These are phyloP conservation scores for Erebia palarica DNA, from an alignment of 2,888 invertebrate genomes.

Conservation along the genomic window DNA sequence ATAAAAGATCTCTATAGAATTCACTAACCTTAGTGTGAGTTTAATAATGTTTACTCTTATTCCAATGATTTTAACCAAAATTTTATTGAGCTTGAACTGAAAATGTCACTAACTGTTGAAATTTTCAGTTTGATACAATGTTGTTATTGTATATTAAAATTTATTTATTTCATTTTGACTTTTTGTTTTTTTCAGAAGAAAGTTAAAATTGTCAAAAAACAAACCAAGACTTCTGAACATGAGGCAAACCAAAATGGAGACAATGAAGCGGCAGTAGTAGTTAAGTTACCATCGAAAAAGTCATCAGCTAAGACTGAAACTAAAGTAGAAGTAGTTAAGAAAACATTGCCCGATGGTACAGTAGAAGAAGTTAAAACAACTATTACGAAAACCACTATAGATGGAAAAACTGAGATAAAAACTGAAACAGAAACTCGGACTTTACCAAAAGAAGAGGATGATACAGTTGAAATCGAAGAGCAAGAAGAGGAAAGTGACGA, in stretches of 20 bases:
- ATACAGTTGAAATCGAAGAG: conserved; percentile 58
- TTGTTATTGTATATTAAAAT: not conserved
- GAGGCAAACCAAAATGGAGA: conserved; percentile 68
- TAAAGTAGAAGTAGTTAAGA: conserved; percentile 69
- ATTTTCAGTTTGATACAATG: not conserved
- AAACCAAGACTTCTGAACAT: conserved; percentile 51
- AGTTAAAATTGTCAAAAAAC: conserved; percentile 64
- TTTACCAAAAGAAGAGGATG: conserved; percentile 62
- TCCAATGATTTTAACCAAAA: conserved; percentile 29
- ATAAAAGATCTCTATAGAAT: conserved; percentile 59
- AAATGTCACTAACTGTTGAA: conserved; percentile 24
- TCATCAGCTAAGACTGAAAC: conserved; percentile 73
- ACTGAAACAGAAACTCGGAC: conserved; percentile 72
- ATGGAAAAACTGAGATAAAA: conserved; percentile 71
- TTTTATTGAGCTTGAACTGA: conserved; percentile 2
- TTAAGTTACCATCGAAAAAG: conserved; percentile 69
- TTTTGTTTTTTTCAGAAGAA: conserved; percentile 74
- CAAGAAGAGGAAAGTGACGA: conserved; percentile 51
- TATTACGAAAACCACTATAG: conserved; percentile 71
- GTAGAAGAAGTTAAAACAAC: conserved; percentile 72
- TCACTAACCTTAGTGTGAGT: conserved; percentile 57
- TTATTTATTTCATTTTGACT: conserved; percentile 32
- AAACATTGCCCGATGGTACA: conserved; percentile 67
- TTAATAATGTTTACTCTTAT: conserved; percentile 39
- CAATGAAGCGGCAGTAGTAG: conserved; percentile 63